Conservation (phyloP, 1,140 invertebrate genomes). For the Tetramorium simillimum region DNA sequence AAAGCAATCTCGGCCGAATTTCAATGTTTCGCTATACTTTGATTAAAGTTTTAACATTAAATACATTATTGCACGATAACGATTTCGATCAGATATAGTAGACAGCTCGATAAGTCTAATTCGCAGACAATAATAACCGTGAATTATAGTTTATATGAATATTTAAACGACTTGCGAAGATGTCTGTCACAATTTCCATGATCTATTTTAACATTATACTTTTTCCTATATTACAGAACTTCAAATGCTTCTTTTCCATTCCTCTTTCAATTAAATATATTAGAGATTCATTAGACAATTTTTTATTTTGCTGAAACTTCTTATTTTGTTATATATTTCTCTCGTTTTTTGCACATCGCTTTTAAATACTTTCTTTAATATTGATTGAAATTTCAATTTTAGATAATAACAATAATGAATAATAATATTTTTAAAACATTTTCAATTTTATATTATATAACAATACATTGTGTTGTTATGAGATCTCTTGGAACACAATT, state of each 20-base stretch:
- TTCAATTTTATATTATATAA: background rate
- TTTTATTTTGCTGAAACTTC: background rate
- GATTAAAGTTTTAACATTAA: slow-evolving; percentile 1
- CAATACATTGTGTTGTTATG: background rate
- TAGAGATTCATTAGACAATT: background rate
- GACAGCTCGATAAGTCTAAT: background rate
- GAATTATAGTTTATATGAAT: background rate
- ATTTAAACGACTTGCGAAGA: background rate
- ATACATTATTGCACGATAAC: background rate
- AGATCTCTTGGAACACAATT: background rate
- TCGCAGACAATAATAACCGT: background rate
- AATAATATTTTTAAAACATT: background rate
- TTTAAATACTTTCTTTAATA: background rate
- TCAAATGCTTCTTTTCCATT: background rate
- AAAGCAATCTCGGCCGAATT: background rate
- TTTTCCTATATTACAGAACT: background rate
- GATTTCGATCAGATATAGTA: slow-evolving; percentile 7
- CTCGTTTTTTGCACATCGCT: background rate
- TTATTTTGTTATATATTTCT: background rate
- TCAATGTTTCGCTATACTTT: slow-evolving; percentile 8
- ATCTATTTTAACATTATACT: background rate
- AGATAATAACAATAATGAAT: background rate
- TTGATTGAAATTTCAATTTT: background rate
- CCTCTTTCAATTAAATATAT: background rate
- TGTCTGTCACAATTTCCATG: background rate